Conservation (phyloP, 2,888 invertebrate genomes). For the Zonitis immaculata region DNA sequence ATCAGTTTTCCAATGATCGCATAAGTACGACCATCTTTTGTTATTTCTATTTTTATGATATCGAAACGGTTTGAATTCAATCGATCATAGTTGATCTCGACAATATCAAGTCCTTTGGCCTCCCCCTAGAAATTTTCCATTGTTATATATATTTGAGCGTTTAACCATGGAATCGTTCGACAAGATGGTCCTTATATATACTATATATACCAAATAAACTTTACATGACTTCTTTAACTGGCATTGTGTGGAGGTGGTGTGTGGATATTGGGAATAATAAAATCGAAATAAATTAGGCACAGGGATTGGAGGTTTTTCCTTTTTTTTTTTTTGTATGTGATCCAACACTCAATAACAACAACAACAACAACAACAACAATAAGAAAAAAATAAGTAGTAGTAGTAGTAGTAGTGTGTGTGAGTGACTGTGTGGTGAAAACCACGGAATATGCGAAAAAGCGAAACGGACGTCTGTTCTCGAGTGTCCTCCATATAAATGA, state of each 20-base stretch:
- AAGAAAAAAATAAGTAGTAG: too few relatives aligned
- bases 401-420: too few relatives aligned
- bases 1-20: too few relatives aligned
- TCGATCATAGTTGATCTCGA: not conserved
- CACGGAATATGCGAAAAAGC: too few relatives aligned
- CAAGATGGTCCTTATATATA: not conserved
- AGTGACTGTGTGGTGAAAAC: too few relatives aligned
- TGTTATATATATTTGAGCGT: not conserved
- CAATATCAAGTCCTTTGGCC: not conserved
- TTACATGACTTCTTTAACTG: not conserved
- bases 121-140: not conserved
- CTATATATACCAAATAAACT: not conserved
- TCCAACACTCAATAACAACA: conserved; percentile 10
- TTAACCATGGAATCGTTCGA: not conserved
- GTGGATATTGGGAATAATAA: too few relatives aligned
- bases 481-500: conserved; percentile 30
- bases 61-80: not conserved
- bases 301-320: too few relatives aligned
- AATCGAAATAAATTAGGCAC: conserved; percentile 24
- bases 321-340: conserved; percentile 6
- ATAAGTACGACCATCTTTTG: too few relatives aligned
- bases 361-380: too few relatives aligned
- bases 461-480: conserved; percentile 20
- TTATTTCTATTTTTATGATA: too few relatives aligned
- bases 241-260: not conserved